phyloP scores from a whole-genome alignment of 2,113 vertebrate genomes.

The Triplophysa siluroides region DNA sequence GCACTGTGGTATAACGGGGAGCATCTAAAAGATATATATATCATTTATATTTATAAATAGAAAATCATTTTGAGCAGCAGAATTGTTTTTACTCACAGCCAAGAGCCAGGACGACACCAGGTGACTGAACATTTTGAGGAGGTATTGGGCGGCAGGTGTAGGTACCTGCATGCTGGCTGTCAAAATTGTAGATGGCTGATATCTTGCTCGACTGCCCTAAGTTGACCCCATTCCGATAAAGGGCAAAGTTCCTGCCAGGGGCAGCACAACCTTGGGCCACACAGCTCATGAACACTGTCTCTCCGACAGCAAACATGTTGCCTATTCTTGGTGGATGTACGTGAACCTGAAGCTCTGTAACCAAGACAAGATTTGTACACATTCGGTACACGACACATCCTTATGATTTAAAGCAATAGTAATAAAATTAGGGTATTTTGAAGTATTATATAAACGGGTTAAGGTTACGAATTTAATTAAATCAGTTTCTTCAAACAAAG shows the following conservation, averaged over 20 bases:
- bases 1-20: slow-evolving; percentile 68
- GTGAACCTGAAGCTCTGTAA: slow-evolving; percentile 75
- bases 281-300: slow-evolving; percentile 75
- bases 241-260: slow-evolving; percentile 67
- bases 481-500: no score
- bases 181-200: slow-evolving; percentile 71
- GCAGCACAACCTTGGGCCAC: slow-evolving; percentile 73
- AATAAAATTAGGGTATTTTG: no score
- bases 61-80: not conserved
- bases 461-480: no score
- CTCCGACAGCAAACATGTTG: slow-evolving; percentile 72
- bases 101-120: slow-evolving; percentile 62
- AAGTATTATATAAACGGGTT: no score
- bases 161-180: slow-evolving; percentile 66
- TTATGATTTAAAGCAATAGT: no score
- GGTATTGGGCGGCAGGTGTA: slow-evolving; percentile 75
- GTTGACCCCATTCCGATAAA: slow-evolving; percentile 74
- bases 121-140: slow-evolving; percentile 72
- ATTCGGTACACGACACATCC: not conserved
- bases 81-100: slow-evolving; percentile 67
- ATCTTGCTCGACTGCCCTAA: slow-evolving; percentile 69
- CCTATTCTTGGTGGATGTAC: slow-evolving; percentile 67
- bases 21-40: slow-evolving; percentile 58
- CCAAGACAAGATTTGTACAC: not conserved
- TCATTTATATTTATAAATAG: not conserved